Evolutionary conservation across 2,888 invertebrate genomes (phyloP).

Genomic region (Tachystola acroxantha): DNA sequence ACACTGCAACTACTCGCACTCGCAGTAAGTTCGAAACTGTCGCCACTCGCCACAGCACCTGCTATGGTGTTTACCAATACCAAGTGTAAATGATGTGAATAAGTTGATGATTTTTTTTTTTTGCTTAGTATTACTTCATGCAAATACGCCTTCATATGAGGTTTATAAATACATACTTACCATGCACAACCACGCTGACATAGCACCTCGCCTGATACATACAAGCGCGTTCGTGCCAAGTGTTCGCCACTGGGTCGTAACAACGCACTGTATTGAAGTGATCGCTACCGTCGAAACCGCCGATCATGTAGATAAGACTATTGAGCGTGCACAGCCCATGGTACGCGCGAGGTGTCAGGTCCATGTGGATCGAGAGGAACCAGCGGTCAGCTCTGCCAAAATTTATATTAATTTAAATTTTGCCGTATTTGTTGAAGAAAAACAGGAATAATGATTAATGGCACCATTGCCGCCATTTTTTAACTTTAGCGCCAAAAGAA

Average conservation of each 20-base stretch:
- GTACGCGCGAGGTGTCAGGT: conserved; percentile 84
- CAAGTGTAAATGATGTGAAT: too few relatives aligned
- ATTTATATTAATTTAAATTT: too few relatives aligned
- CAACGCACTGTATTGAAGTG: conserved; percentile 88
- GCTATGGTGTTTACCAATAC: too few relatives aligned
- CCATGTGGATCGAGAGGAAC: conserved; percentile 84
- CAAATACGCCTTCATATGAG: too few relatives aligned
- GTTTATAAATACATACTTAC: too few relatives aligned
- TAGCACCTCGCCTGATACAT: conserved; percentile 90
- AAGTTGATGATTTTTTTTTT: too few relatives aligned
- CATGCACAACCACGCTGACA: conserved; percentile 85
- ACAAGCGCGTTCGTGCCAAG: conserved; percentile 87
- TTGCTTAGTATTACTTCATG: too few relatives aligned
- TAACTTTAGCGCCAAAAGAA: not conserved
- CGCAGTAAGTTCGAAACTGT: too few relatives aligned
- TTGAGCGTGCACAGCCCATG: conserved; percentile 87
- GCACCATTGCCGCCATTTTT: not conserved
- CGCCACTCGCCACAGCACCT: too few relatives aligned
- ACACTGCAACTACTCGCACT: too few relatives aligned
- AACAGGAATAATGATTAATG: too few relatives aligned
- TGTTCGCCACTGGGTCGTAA: conserved; percentile 86
- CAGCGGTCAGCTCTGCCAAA: conserved; percentile 83
- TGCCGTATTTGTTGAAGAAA: not conserved
- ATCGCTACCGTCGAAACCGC: conserved; percentile 89
- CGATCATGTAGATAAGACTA: conserved; percentile 86